Evolutionary conservation across 2,888 invertebrate genomes (phyloP).

Genomic region (Drosophila bunnanda): DNA sequence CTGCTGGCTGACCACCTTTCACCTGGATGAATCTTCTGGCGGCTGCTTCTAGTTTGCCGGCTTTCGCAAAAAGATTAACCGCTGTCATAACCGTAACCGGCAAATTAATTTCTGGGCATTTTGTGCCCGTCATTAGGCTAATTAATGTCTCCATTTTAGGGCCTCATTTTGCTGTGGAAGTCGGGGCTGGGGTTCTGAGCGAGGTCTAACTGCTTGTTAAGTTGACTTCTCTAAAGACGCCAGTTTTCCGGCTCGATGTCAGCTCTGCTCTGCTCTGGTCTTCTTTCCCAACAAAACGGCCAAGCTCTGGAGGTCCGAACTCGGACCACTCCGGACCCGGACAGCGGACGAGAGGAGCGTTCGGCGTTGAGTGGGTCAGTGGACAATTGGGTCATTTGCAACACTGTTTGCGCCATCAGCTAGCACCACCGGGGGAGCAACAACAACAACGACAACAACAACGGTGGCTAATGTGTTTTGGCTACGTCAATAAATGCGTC

Average conservation of each 20-base stretch:
- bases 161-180: conserved; percentile 53
- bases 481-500: conserved; percentile 77
- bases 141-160: conserved; percentile 80
- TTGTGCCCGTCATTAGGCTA: conserved; percentile 76
- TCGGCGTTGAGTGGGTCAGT: conserved; percentile 83
- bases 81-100: conserved; percentile 79
- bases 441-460: conserved; percentile 30
- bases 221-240: conserved; percentile 39
- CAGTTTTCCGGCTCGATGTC: conserved; percentile 29
- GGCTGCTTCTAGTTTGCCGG: conserved; percentile 17
- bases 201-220: conserved; percentile 31
- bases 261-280: background rate
- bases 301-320: conserved; percentile 44
- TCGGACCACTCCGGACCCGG: conserved; percentile 51
- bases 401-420: conserved; percentile 79
- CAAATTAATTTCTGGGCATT: conserved; percentile 73
- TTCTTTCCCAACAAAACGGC: conserved; percentile 56
- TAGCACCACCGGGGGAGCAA: conserved; percentile 29
- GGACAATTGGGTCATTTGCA: conserved; percentile 84
- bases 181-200: conserved; percentile 19
- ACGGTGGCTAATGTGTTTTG: conserved; percentile 73
- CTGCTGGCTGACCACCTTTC: conserved; percentile 41
- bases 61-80: conserved; percentile 53
- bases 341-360: conserved; percentile 44
- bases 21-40: conserved; percentile 25